These are phyloP conservation scores for Diogma glabrata DNA, from an alignment of 2,888 invertebrate species.

Conservation along the genomic window DNA sequence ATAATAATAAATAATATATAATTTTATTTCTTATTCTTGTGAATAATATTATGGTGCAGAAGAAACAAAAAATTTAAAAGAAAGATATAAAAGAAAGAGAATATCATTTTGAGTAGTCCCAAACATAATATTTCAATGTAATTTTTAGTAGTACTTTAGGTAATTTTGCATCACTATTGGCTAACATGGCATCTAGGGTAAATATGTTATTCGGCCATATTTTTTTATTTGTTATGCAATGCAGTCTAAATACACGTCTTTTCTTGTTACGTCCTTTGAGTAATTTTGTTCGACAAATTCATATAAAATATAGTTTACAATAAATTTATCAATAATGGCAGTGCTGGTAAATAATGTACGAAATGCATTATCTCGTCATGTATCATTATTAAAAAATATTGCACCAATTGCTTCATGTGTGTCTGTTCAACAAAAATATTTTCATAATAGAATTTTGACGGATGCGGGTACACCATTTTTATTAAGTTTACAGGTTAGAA, in stretches of 20 bases:
- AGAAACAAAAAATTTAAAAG: no score
- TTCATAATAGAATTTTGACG: constrained; percentile 8
- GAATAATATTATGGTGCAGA: no score
- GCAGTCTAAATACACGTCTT: constrained; percentile 4
- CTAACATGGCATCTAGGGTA: no score
- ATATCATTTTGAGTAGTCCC: no score
- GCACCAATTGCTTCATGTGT: background rate
- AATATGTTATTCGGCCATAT: no score
- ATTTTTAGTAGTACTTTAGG: no score
- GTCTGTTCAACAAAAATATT: constrained; percentile 5
- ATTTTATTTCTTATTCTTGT: no score
- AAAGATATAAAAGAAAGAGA: no score
- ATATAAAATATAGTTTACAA: no score
- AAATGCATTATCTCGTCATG: background rate
- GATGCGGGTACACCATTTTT: constrained; percentile 9
- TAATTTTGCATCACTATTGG: no score
- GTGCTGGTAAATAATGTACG: constrained; percentile 4
- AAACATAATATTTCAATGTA: no score
- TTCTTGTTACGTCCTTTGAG: constrained; percentile 1
- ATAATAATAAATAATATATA: no score
- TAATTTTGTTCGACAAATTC: background rate
- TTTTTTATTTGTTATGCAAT: constrained; percentile 7
- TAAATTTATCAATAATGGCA: background rate
- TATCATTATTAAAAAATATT: background rate
- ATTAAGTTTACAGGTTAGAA: constrained; percentile 3